Conservation (phyloP, 1,140 invertebrate genomes). For the Myzus persicae region DNA sequence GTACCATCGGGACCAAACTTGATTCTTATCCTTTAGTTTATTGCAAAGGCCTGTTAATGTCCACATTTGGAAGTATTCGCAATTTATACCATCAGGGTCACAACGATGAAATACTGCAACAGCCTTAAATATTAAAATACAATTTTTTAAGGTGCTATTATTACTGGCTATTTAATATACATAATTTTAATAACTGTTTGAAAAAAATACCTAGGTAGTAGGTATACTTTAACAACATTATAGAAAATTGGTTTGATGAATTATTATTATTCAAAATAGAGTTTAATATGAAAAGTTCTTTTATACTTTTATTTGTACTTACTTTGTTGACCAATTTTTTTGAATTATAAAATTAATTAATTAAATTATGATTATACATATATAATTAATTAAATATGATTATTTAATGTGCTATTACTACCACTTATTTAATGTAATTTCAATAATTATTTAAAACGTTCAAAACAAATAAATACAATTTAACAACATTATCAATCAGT, state of each 20-base stretch:
- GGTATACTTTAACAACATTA: too few relatives aligned
- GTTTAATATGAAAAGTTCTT: too few relatives aligned
- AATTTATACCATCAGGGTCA: conserved; percentile 38
- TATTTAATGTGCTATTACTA: too few relatives aligned
- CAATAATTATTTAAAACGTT: too few relatives aligned
- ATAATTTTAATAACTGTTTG: not conserved
- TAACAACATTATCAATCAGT: not conserved
- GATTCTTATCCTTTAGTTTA: not conserved
- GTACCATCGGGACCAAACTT: conserved; percentile 40
- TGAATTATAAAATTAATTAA: too few relatives aligned
- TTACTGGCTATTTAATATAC: not conserved
- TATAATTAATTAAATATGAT: too few relatives aligned
- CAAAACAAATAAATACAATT: too few relatives aligned
- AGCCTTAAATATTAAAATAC: not conserved
- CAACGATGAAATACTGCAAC: not conserved
- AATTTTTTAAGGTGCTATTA: not conserved
- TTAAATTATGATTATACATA: too few relatives aligned
- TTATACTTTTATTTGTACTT: not conserved
- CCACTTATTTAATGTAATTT: too few relatives aligned
- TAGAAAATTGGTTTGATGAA: too few relatives aligned
- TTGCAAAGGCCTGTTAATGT: not conserved
- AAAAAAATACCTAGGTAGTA: too few relatives aligned
- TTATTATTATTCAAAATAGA: too few relatives aligned
- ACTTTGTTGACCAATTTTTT: not conserved
- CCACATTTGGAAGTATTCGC: conserved; percentile 52